These are phyloP conservation scores for Sylvietta virens DNA, from an alignment of 2,113 vertebrate genomes.

Conservation along the genomic window DNA sequence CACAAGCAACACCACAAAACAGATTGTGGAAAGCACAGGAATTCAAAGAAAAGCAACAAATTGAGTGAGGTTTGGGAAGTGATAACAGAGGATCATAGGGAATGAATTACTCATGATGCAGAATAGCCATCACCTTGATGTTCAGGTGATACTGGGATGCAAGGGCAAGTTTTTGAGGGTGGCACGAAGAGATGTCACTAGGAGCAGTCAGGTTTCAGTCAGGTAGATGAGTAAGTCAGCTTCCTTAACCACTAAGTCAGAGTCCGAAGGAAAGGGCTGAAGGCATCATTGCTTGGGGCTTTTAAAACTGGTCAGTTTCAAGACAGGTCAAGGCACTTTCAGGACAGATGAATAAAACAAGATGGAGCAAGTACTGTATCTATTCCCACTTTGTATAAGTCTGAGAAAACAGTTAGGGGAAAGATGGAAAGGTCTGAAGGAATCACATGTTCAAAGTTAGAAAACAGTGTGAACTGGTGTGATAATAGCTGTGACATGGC, in stretches of 20 bases:
- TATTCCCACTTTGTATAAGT: neutral
- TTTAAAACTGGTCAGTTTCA: neutral
- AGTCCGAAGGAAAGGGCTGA: neutral
- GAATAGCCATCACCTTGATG: neutral
- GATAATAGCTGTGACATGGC: neutral
- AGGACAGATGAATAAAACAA: neutral
- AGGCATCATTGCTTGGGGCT: neutral
- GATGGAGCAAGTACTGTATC: neutral
- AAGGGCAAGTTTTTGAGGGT: neutral
- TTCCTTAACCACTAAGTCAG: neutral
- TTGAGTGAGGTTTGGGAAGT: neutral
- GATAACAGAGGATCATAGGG: neutral
- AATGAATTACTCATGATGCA: neutral
- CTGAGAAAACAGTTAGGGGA: neutral
- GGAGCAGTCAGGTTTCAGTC: neutral
- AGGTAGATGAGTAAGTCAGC: neutral
- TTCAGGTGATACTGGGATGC: neutral
- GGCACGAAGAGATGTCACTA: neutral
- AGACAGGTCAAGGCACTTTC: neutral
- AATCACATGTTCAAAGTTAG: neutral
- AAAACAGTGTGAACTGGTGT: neutral
- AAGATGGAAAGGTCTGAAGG: neutral
- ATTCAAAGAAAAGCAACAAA: neutral
- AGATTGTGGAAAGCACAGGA: neutral
- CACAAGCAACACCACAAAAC: neutral